Conservation (phyloP, 2,113 vertebrate species). For the Dipodomys ordii region DNA sequence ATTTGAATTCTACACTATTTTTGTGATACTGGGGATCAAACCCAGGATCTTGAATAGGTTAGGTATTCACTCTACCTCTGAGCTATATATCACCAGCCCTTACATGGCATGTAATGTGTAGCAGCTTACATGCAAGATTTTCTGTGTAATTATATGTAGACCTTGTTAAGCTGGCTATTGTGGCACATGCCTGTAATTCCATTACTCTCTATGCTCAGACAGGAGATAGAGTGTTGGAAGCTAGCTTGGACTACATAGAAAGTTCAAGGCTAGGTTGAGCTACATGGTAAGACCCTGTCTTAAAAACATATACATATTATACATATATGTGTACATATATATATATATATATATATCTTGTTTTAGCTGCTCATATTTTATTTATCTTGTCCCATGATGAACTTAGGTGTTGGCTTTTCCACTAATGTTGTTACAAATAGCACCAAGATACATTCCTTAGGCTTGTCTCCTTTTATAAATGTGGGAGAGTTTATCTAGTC, state of each 20-base stretch:
- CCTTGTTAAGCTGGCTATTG: background rate
- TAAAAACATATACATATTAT: no score
- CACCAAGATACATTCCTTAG: background rate
- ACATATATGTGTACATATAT: no score
- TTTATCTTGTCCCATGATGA: background rate
- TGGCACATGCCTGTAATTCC: no score
- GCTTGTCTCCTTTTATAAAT: background rate
- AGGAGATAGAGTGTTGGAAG: no score
- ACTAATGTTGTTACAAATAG: background rate
- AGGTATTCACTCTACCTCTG: no score
- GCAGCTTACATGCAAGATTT: background rate
- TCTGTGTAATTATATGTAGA: background rate
- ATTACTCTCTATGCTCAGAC: no score
- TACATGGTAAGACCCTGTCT: background rate
- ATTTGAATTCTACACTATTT: no score
- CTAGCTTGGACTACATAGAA: no score
- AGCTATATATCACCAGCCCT: no score
- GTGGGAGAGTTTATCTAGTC: background rate
- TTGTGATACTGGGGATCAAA: no score
- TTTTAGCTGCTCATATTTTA: background rate
- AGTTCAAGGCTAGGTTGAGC: no score
- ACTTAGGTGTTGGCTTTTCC: background rate
- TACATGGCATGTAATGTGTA: background rate
- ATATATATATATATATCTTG: background rate
- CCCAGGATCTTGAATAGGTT: no score